A percentile compares a stretch with the other conserved stretches of the same genome.
These are phyloP conservation scores for Eueremaeus valkanovi DNA, from an alignment of 2,888 invertebrate species.

Conservation along the genomic window DNA sequence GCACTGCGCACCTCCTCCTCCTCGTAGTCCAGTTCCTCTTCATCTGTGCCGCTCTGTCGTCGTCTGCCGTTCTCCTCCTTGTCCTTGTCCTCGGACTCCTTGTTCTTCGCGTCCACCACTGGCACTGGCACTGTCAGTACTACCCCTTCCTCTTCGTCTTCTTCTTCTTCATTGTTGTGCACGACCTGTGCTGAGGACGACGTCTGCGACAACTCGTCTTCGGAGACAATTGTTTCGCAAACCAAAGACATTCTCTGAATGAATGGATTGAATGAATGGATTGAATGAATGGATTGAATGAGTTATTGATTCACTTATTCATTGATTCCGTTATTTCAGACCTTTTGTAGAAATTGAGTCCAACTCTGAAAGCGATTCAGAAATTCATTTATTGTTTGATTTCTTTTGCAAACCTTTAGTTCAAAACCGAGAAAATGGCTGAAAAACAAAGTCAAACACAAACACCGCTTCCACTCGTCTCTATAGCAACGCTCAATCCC, in stretches of 20 bases:
- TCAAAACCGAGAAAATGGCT: no score
- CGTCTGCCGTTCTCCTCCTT: conserved; percentile 2
- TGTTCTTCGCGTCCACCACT: no score
- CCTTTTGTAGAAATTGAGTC: not conserved
- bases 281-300: no score
- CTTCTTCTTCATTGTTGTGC: not conserved
- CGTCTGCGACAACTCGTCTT: conserved; percentile 8
- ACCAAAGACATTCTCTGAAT: conserved; percentile 9
- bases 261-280: no score
- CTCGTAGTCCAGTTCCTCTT: conserved; percentile 54
- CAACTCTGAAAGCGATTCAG: not conserved
- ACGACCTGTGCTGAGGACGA: no score
- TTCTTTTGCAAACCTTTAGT: no score
- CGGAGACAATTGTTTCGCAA: conserved; percentile 4
- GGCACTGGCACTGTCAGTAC: no score
- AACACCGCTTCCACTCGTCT: not conserved
- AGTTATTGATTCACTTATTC: no score
- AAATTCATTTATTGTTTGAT: not conserved
- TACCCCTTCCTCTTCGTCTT: no score
- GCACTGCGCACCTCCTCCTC: conserved; percentile 42
- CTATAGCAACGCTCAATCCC: not conserved
- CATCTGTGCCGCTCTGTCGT: no score
- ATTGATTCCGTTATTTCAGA: no score
- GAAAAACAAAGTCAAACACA: not conserved
- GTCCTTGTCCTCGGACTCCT: not conserved